A percentile compares a stretch with the other conserved stretches of the same genome.
Evolutionary conservation across 2,797 vertebrate genomes (phyloP).

Genomic region (Carapus acus): DNA sequence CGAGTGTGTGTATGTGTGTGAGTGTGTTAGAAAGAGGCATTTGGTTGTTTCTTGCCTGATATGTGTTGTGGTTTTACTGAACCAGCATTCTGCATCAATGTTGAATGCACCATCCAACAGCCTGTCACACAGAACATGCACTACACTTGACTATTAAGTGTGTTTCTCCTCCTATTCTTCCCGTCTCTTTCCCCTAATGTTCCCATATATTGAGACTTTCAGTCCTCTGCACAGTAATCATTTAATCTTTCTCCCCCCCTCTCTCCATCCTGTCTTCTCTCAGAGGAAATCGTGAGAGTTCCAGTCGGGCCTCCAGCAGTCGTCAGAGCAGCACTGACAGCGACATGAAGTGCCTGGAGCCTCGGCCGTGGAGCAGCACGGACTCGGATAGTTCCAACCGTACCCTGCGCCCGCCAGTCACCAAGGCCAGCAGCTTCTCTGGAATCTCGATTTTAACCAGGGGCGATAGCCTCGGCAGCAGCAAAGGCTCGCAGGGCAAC

Average conservation of each 20-base stretch:
- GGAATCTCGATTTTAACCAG: constrained; percentile 97
- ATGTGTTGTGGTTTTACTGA: constrained; percentile 48
- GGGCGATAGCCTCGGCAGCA: constrained; percentile 92
- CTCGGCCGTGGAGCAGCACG: constrained; percentile 98
- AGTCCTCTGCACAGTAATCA: constrained; percentile 10
- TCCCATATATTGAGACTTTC: constrained; percentile 16
- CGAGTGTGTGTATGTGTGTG: constrained; percentile 33
- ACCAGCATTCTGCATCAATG: constrained; percentile 51
- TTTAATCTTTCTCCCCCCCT: constrained; percentile 16
- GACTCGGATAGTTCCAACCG: constrained; percentile 93
- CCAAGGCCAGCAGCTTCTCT: constrained; percentile 99
- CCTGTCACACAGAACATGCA: constrained; percentile 32
- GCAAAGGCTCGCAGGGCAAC: constrained; percentile 81
- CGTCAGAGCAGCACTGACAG: constrained; percentile 98
- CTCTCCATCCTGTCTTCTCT: constrained; percentile 67
- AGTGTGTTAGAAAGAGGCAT: constrained; percentile 24
- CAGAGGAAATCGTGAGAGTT: constrained; percentile 89
- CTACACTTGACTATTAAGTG: constrained; percentile 21
- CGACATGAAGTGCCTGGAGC: constrained; percentile 93
- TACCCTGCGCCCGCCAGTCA: constrained; percentile 88
- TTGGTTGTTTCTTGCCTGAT: constrained; percentile 56
- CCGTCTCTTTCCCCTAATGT: constrained; percentile 16
- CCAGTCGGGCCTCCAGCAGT: constrained; percentile 87
- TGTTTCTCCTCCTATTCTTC: constrained; percentile 3
- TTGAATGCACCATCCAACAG: constrained; percentile 53